Evolutionary conservation across 2,797 vertebrate genomes (phyloP).

Genomic region (Tamandua tetradactyla): DNA sequence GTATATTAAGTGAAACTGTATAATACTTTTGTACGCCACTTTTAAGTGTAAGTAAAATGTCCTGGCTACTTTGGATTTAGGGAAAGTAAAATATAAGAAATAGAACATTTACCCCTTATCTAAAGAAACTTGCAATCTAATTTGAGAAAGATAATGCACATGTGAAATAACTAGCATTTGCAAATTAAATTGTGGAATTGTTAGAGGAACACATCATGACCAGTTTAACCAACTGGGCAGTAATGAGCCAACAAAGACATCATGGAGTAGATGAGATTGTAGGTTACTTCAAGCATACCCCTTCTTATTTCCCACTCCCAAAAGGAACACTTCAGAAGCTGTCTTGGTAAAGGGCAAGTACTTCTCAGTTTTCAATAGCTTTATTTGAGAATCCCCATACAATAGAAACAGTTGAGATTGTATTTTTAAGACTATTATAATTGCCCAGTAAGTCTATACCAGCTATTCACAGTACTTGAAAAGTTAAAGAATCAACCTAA

Average conservation of each 20-base stretch:
- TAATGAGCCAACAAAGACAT: not conserved
- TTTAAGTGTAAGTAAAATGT: not conserved
- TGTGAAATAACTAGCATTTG: not conserved
- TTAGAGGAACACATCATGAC: not conserved
- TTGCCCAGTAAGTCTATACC: not conserved
- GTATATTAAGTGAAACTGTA: not conserved
- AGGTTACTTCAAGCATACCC: not conserved
- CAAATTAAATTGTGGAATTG: not conserved
- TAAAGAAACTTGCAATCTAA: slow-evolving; percentile 32
- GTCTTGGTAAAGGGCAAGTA: not conserved
- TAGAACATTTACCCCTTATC: not conserved
- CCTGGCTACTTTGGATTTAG: not conserved
- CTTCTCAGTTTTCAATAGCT: not conserved
- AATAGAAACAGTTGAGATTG: not conserved
- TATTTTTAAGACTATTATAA: not conserved
- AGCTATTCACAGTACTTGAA: not conserved
- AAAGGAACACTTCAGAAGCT: not conserved
- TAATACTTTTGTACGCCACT: not conserved
- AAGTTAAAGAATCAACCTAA: not conserved
- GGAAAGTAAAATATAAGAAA: not conserved
- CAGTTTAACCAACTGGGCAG: not conserved
- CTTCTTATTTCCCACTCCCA: not conserved
- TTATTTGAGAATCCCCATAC: not conserved
- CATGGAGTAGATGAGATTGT: not conserved
- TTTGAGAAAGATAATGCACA: not conserved